Conservation (phyloP, 2,113 vertebrate genomes). For the Centrocercus urophasianus region DNA sequence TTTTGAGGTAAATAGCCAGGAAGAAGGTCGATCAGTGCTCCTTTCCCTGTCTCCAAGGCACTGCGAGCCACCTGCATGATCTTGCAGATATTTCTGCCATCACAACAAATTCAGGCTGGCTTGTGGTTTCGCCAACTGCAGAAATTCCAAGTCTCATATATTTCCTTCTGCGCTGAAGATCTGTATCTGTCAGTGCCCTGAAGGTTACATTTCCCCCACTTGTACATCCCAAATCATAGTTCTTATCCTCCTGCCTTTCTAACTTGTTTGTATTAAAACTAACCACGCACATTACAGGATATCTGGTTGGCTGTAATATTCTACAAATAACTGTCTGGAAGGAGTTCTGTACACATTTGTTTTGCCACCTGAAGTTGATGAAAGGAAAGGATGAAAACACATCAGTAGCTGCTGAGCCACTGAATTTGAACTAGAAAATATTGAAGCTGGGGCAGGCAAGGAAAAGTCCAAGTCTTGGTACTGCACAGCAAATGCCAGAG, state of each 20-base stretch:
- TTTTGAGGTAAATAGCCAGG: neutral
- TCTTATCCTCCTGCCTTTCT: neutral
- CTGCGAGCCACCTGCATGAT: neutral
- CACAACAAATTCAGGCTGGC: neutral
- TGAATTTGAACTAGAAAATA: constrained; percentile 45
- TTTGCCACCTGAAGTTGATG: constrained; percentile 65
- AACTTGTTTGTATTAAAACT: neutral
- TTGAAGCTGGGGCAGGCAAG: neutral
- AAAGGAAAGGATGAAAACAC: constrained; percentile 61
- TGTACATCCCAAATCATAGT: neutral
- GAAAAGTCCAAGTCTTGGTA: neutral
- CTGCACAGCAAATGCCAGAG: neutral
- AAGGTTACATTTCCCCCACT: neutral
- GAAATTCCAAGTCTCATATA: no score
- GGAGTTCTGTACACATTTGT: constrained; percentile 46
- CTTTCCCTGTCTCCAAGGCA: neutral
- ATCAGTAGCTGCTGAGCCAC: constrained; percentile 50
- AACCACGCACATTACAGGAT: constrained; percentile 34
- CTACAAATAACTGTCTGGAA: constrained; percentile 30
- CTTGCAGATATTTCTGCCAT: neutral
- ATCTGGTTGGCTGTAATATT: constrained; percentile 47
- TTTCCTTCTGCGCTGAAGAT: neutral
- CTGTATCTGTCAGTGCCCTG: neutral
- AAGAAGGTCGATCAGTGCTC: neutral
- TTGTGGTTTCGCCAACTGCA: neutral